Evolutionary conservation across 2,888 invertebrate species (phyloP), one percentile per base, ranked within the genome.

Genomic region (Criorhina ranunculi): DNA sequence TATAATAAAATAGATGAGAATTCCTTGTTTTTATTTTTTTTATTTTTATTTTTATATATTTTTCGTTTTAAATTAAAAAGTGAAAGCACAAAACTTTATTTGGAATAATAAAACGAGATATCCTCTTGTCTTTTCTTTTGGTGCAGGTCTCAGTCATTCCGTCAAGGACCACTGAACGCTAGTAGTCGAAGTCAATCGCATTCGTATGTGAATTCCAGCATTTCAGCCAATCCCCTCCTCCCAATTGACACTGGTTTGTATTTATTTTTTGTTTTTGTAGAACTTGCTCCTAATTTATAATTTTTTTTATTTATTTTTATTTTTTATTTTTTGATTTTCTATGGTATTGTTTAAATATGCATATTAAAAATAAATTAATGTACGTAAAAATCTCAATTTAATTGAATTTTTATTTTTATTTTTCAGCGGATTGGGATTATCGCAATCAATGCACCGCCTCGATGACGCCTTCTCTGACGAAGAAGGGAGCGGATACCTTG

Each of bases 221-320:
- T 97, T 94, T 97, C 97, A 93, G 97, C 97, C 93, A 97, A 97
- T 94, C 97, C 97, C 93, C 95, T 97, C 94, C 96, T 97, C 95
- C 97, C 97, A 93, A 95, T 97, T 94, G 96, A 94, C 92, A 94
- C 94, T 91, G 94, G 94, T 93, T 94, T 92, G 92, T 92, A 92
- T 91, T 92, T 90, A 88, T 90, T 90, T 90, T 55, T 64, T 33
- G 4, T 55, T n/a, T 55, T 66, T 72, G 37, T 42, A 44, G 49
- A 15, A 35, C 37, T 88, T 77, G 24, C 24, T 24, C 24, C 24
- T 24, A 83, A 87, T 89, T 86, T 86, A 77, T 87, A 87, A 82
- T 87, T 87, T 88, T 88, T 88, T 89, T 88, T 85, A 87, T 86
- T 73, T 87, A 82, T 87, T 87, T 87, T 86, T 80, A 86, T 87